phyloP scores from a whole-genome alignment of 2,113 vertebrate species.

The Sylvilagus bachmani region DNA sequence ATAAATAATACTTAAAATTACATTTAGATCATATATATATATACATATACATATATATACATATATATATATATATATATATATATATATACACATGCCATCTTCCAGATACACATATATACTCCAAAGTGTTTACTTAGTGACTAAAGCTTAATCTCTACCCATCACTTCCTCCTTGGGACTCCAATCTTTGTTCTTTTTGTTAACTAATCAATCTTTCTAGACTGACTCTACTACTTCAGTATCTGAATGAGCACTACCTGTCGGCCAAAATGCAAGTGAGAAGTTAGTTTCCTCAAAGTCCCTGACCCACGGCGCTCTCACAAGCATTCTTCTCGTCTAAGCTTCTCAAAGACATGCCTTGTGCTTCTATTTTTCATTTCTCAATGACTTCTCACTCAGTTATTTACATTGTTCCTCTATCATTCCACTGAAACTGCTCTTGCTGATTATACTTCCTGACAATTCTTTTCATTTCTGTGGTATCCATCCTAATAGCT shows the following conservation, averaged over 20 bases:
- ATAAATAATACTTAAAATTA: neutral
- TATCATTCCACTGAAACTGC: too few species aligned
- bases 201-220: neutral
- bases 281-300: too few species aligned
- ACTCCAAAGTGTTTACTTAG: neutral
- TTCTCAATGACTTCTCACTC: too few species aligned
- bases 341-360: neutral
- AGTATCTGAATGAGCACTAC: neutral
- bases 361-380: too few species aligned
- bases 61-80: too few species aligned
- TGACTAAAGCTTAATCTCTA: neutral
- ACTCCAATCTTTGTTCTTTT: neutral
- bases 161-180: neutral
- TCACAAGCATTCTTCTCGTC: too few species aligned
- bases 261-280: neutral
- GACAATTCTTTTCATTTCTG: too few species aligned
- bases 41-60: neutral
- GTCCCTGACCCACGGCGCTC: neutral
- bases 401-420: too few species aligned
- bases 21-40: neutral
- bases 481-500: too few species aligned
- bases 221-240: neutral
- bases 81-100: neutral
- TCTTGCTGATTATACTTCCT: too few species aligned
- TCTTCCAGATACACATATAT: too few species aligned